Base-by-base conservation (phyloP, 2,888 invertebrate species). In the Disparrhopalites patrizii region DNA sequence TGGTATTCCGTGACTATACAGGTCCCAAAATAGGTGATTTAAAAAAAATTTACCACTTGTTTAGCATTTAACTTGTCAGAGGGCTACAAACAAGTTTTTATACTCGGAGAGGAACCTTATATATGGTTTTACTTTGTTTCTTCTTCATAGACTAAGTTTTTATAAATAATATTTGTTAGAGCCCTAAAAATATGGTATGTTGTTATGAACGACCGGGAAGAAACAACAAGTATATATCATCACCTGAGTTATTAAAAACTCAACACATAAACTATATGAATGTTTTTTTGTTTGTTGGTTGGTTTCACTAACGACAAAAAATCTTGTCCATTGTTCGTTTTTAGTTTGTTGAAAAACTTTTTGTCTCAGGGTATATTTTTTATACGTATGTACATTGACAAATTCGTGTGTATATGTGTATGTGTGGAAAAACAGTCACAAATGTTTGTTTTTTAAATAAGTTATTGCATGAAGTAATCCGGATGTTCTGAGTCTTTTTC, bases 401-500 rank as follows among this genome's bases (percentile, higher is more conserved):
- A 38, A 38, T 38, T 31, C 33, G 33, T 40, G 28, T 57, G 27
- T 40, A 57, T 50, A n/a, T 23, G 5, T 18, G 15, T 38, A 18
- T n/a, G 38, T 60, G 47, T 47, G 47, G 38, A 25, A 30, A 51
- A 38, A 51, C 36, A 51, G 52, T 23, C 30, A 52, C 52, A 52
- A 33, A 15, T n/a, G n/a, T n/a, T n/a, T n/a, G n/a, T n/a, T n/a
- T n/a, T n/a, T n/a, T n/a, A n/a, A 43, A 23, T 50, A 30, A 43
- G 56, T 63, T 91, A 93, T 89, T 91, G 93, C 92, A 94, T 93
- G 84, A 92, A 94, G 85, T 93, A 94, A 83, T 94, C 93, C 80
- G 93, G 92, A 81, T 93, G 93, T 82, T 94, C 94, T 77, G 93
- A 91, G 84, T 94, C 94, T 86, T 94, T 94, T 83, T 95, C 94